Conservation (phyloP, 2,797 vertebrate genomes). For the Intellagama lesueurii region DNA sequence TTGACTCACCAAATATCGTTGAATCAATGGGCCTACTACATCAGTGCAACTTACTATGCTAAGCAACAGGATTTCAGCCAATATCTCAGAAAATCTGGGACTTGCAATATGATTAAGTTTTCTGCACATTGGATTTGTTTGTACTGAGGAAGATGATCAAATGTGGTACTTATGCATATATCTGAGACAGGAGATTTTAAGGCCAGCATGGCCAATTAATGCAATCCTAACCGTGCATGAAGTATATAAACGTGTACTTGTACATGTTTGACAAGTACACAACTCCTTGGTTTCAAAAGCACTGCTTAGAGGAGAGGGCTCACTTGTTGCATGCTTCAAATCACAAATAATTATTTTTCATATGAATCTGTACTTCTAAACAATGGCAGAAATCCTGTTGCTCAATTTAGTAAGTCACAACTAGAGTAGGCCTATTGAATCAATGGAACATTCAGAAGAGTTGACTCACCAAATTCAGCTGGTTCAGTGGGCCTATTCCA, state of each 20-base stretch:
- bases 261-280: too few species aligned
- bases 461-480: too few species aligned
- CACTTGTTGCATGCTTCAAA: neutral
- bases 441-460: too few species aligned
- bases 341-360: neutral
- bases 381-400: too few species aligned
- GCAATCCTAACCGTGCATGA: neutral
- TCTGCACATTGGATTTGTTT: neutral
- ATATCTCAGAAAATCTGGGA: neutral
- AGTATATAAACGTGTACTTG: neutral
- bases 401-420: too few species aligned
- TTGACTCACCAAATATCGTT: too few species aligned
- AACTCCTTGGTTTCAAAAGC: too few species aligned
- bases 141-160: neutral
- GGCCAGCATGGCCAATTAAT: neutral
- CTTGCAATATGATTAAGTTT: neutral
- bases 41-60: too few species aligned
- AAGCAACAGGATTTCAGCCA: neutral
- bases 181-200: neutral
- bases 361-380: neutral
- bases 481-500: too few species aligned
- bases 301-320: too few species aligned
- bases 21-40: too few species aligned
- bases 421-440: too few species aligned
- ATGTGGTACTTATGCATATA: neutral